Evolutionary conservation across 2,888 invertebrate species (phyloP), one percentile per base, ranked within the genome.

Genomic region (Adelognathus sp.): DNA sequence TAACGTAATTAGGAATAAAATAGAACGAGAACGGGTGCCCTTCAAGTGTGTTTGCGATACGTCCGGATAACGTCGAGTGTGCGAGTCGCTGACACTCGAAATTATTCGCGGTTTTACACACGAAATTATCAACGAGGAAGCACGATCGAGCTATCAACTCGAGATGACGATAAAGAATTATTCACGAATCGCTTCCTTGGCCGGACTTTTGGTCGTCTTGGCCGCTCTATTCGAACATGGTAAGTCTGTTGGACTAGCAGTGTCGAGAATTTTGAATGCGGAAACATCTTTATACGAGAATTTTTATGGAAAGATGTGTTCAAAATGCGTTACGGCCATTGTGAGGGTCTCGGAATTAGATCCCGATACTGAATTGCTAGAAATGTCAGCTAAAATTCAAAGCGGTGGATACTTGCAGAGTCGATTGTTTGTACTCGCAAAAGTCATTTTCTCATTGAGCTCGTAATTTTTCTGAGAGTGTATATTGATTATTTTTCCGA

Each of bases 71-170:
- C 60, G 64, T 18, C 54, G 31, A 39, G 52, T 54, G 74, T 67
- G 60, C 60, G 29, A 24, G 39, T 50, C 11, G 14, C 3, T 18
- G 24, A 39, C 50, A 7, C 52, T 14, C n/a, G n/a, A n/a, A n/a
- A n/a, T n/a, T n/a, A n/a, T n/a, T 3, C 3, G 5, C 3, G 31
- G 27, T 24, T 11, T 41, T 52, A 16, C 36, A n/a, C 5, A 18
- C 7, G 16, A 14, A 11, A 54, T n/a, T 27, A 54, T 39, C 24
- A 24, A 21, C 50, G 39, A 31, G 61, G 84, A 83, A 87, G 86
- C 87, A 88, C 88, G 87, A 83, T 85, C 86, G 86, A 86, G 86
- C 87, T 86, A 87, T 85, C 78, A n/a, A 78, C 82, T 79, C 41
- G 86, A 83, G 80, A 87, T 88, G 87, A 87, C 85, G 63, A 64